A percentile compares a stretch with the other conserved stretches of the same genome.
These are phyloP conservation scores for Paraescarpia echinospica DNA, from an alignment of 1,140 invertebrate genomes.

Conservation along the genomic window DNA sequence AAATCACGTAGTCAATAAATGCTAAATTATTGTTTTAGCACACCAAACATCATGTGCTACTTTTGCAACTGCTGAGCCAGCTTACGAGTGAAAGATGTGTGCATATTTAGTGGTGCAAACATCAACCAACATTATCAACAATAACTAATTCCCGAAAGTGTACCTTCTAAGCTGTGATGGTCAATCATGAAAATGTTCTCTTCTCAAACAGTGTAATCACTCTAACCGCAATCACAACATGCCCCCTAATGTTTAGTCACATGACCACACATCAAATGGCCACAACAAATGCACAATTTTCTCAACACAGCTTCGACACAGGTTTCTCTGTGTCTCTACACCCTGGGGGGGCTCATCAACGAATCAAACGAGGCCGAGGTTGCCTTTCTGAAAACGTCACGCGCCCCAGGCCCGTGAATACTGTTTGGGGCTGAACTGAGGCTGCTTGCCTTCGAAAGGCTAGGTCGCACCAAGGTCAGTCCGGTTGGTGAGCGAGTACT, in stretches of 20 bases:
- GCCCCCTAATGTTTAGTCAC: background rate
- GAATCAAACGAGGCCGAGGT: background rate
- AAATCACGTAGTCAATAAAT: no score
- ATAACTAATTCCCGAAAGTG: background rate
- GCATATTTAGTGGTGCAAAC: background rate
- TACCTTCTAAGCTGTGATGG: background rate
- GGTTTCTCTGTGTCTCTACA: background rate
- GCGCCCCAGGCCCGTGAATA: background rate
- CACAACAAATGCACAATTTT: background rate
- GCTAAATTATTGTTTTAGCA: no score
- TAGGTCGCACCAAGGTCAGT: background rate
- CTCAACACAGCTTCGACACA: background rate
- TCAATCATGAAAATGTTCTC: background rate
- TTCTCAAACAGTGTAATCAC: background rate
- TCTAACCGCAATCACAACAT: background rate
- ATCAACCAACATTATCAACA: background rate
- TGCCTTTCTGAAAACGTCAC: background rate
- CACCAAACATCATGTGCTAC: no score
- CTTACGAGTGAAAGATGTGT: no score
- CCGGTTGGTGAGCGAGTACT: slow-evolving; percentile 9
- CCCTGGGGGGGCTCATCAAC: background rate
- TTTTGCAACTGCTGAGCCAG: no score
- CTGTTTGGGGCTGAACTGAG: slow-evolving; percentile 12
- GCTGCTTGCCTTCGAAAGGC: slow-evolving; percentile 29
- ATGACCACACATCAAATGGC: background rate